Evolutionary conservation across 2,888 invertebrate species (phyloP).

Genomic region (Acrobasis suavella): DNA sequence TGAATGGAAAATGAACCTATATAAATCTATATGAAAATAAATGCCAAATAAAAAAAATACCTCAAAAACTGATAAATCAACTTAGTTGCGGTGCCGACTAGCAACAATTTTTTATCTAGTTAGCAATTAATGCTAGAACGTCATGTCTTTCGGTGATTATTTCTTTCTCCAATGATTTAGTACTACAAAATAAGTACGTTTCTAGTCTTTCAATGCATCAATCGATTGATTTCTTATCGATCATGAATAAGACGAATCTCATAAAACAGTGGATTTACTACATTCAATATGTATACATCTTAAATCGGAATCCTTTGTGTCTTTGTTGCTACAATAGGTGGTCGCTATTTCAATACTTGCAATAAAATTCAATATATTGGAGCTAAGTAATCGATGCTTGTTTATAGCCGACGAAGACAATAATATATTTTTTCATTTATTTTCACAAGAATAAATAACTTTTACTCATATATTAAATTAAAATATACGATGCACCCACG

Average conservation of each 20-base stretch:
- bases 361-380: slow-evolving; percentile 62
- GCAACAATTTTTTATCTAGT: no score
- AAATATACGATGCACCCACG: not conserved
- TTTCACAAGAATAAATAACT: slow-evolving; percentile 49
- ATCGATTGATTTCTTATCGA: no score
- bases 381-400: slow-evolving; percentile 65
- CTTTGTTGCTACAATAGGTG: slow-evolving; percentile 49
- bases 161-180: no score
- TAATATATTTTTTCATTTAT: slow-evolving; percentile 55
- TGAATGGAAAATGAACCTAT: no score
- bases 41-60: no score
- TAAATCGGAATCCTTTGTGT: slow-evolving; percentile 51
- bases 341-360: slow-evolving; percentile 39
- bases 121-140: no score
- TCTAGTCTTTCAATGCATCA: no score
- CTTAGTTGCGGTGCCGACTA: no score
- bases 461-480: slow-evolving; percentile 38
- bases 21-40: no score
- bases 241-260: not conserved
- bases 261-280: slow-evolving; percentile 11
- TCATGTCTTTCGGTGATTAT: no score
- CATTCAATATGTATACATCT: slow-evolving; percentile 31
- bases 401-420: slow-evolving; percentile 53
- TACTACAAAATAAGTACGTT: no score
- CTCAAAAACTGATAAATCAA: no score